Percentiles rank a stretch among this genome's conserved stretches.
phyloP scores from a whole-genome alignment of 2,888 invertebrate genomes.

The Dicroscelio sp. region DNA sequence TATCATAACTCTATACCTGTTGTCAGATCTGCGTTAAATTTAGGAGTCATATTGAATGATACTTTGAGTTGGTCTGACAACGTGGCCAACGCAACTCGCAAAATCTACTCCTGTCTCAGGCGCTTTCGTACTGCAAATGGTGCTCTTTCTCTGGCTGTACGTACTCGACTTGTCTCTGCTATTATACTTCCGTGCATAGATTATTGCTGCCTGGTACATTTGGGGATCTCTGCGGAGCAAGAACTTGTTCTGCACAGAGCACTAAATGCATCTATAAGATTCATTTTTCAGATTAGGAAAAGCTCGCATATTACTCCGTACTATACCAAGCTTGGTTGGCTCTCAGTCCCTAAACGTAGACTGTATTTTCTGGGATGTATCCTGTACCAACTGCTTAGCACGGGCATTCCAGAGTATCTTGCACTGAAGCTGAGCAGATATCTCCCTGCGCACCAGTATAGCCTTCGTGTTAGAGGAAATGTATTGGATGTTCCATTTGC shows the following conservation, averaged over 20 bases:
- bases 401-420: neutral
- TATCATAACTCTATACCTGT: neutral
- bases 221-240: neutral
- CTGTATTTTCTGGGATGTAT: neutral
- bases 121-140: too few species aligned
- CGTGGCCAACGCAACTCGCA: too few species aligned
- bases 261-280: neutral
- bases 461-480: too few species aligned
- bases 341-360: neutral
- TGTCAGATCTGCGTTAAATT: neutral
- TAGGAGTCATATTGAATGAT: neutral
- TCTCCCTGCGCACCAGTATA: too few species aligned
- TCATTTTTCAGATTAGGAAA: neutral
- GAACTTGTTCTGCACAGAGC: neutral
- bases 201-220: neutral
- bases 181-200: neutral
- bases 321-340: neutral
- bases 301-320: neutral
- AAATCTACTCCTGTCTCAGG: neutral
- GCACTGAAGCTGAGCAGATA: neutral
- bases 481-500: too few species aligned
- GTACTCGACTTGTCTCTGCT: neutral
- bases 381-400: neutral
- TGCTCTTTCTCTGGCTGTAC: neutral
- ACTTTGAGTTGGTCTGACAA: neutral